These are phyloP conservation scores for Diaphora mendica DNA, from an alignment of 2,888 invertebrate genomes.

Conservation along the genomic window DNA sequence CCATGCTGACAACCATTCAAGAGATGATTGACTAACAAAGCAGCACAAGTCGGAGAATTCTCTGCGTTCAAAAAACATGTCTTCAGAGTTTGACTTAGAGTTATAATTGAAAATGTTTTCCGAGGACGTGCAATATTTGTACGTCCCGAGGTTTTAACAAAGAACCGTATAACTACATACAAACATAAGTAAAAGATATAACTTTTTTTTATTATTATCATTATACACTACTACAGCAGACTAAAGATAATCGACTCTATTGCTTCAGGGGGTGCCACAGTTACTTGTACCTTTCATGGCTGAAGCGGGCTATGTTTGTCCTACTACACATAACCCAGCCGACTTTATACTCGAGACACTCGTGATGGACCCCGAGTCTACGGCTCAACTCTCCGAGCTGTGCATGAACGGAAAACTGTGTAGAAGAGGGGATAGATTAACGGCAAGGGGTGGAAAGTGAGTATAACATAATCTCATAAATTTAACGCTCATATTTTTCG, in stretches of 20 bases:
- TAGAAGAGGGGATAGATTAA: slow-evolving; percentile 71
- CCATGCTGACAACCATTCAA: no score
- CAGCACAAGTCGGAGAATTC: no score
- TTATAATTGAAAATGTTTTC: no score
- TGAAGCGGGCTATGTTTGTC: slow-evolving; percentile 89
- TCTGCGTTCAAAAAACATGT: not conserved
- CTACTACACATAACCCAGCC: slow-evolving; percentile 92
- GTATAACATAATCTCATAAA: slow-evolving; percentile 33
- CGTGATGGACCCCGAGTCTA: slow-evolving; percentile 60
- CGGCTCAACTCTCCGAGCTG: slow-evolving; percentile 73
- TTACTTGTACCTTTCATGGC: slow-evolving; percentile 90
- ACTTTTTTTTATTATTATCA: not conserved
- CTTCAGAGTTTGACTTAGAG: not conserved
- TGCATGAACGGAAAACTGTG: slow-evolving; percentile 79
- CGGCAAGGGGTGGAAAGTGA: slow-evolving; percentile 72
- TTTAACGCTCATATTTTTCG: no score
- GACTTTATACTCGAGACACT: slow-evolving; percentile 88
- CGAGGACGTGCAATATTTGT: not conserved
- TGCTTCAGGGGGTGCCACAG: slow-evolving; percentile 88
- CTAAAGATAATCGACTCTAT: not conserved
- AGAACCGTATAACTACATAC: no score
- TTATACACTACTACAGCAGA: not conserved
- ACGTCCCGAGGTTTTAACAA: no score
- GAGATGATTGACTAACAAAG: no score
- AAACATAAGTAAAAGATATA: no score